Base-by-base conservation (phyloP, 2,888 invertebrate species). In the Stenchaetothrips biformis region DNA sequence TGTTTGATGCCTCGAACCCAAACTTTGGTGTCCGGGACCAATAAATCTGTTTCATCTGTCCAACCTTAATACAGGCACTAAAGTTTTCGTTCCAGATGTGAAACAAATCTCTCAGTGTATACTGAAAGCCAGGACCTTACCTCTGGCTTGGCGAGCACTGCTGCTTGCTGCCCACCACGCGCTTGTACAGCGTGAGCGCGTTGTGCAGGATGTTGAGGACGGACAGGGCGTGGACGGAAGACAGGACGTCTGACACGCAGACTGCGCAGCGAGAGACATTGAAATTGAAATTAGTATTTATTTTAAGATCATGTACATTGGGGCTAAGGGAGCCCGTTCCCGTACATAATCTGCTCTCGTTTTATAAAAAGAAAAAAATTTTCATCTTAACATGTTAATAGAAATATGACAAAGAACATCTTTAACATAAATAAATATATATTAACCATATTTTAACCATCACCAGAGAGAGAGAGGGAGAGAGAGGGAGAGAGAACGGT, bases 131-230 rank as follows among this genome's bases (percentile, higher is more conserved):
- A n/a, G n/a, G 27, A 82, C 37, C 85, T 85, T 84, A 90, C 86
- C 91, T 87, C 82, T 89, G 87, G 83, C 90, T 90, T 37, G 91
- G 91, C 80, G 90, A 89, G 85, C 91, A 91, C 83, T 89, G 89
- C 83, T 89, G 89, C 81, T 90, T 87, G 79, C 89, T 88, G 79
- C 89, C 90, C 78, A 90, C 89, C 79, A 90, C 90, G 81, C 91
- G 86, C 84, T 91, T 90, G 85, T 91, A 90, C 86, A 90, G 88
- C 8, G 90, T 90, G 82, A 91, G 88, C 74, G 90, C 88, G 84
- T 90, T 90, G 85, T 90, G 90, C 78, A 91, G 87, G 80, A 89
- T 88, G 83, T 89, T 89, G 81, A 90, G 86, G 78, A 91, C 88
- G 81, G 88, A 87, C 83, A 88, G 86, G 6, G 89, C 89, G 82